Evolutionary conservation across 2,888 invertebrate species (phyloP).

Genomic region (Phyllotreta striolata): DNA sequence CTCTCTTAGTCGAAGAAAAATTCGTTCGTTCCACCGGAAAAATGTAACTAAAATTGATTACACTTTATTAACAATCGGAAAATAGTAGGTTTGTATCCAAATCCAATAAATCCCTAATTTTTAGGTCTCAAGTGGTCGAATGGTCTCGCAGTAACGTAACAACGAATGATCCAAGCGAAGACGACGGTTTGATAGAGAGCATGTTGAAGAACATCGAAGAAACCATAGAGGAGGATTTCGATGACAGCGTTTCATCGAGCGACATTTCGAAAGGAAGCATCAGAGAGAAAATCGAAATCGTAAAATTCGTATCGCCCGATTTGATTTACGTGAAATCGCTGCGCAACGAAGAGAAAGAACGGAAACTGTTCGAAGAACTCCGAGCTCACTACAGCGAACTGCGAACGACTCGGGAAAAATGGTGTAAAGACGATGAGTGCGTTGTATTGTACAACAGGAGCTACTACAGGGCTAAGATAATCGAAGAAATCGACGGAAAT

Average conservation of each 20-base stretch:
- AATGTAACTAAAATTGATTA: conserved; percentile 56
- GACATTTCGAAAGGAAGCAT: conserved; percentile 19
- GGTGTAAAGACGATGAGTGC: conserved; percentile 57
- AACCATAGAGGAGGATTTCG: conserved; percentile 42
- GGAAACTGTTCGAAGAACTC: conserved; percentile 45
- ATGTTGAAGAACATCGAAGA: conserved; percentile 46
- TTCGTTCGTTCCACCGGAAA: conserved; percentile 64
- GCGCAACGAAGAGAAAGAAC: conserved; percentile 47
- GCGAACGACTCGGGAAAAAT: conserved; percentile 34
- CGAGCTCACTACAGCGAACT: conserved; percentile 47
- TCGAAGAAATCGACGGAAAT: conserved; percentile 59
- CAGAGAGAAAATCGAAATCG: conserved; percentile 47
- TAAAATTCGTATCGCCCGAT: conserved; percentile 51
- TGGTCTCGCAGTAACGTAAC: conserved; percentile 56
- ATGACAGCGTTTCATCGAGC: conserved; percentile 36
- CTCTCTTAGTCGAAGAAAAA: conserved; percentile 62
- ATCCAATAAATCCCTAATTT: not conserved
- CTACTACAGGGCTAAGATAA: conserved; percentile 72
- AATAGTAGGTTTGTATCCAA: not conserved
- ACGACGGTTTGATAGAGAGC: conserved; percentile 41
- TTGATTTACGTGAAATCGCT: conserved; percentile 59
- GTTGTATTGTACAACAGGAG: conserved; percentile 56
- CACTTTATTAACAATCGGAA: too few species aligned
- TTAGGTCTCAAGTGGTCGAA: conserved; percentile 58
- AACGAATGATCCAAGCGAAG: conserved; percentile 31